These are phyloP conservation scores for Carcharodon carcharias DNA, from an alignment of 2,797 vertebrate species.

Conservation along the genomic window DNA sequence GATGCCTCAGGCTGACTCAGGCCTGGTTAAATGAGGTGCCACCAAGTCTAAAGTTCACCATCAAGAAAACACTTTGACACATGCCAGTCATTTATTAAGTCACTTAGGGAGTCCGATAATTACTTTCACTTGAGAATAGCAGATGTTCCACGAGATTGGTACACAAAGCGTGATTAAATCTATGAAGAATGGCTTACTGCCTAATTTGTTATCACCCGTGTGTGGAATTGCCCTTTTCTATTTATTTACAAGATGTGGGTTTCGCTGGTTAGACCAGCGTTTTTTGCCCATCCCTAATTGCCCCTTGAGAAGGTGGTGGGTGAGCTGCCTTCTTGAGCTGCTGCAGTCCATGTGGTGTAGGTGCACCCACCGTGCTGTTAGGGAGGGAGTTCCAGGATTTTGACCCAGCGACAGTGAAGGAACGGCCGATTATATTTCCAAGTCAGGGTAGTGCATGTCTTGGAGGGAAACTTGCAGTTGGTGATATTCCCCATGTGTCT, in stretches of 20 bases:
- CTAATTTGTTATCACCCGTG: neutral
- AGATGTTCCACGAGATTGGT: neutral
- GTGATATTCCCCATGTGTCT: neutral
- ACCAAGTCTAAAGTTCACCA: slow-evolving; percentile 22
- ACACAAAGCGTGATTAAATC: neutral
- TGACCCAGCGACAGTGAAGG: neutral
- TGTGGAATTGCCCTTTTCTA: neutral
- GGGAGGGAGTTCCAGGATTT: neutral
- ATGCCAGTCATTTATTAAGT: slow-evolving; percentile 1
- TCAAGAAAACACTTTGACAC: slow-evolving; percentile 13
- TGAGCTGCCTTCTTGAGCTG: neutral
- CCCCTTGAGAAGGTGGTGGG: no score
- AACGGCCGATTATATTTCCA: neutral
- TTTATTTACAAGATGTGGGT: neutral
- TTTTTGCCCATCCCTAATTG: neutral
- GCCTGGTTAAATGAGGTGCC: slow-evolving; percentile 11
- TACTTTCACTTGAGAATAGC: neutral
- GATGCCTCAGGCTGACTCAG: neutral
- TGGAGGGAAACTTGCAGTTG: neutral
- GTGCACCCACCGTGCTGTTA: neutral
- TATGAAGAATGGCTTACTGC: neutral
- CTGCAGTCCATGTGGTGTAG: neutral
- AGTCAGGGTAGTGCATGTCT: neutral
- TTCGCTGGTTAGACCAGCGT: neutral
- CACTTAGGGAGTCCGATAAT: neutral